Evolutionary conservation across 1,140 invertebrate species (phyloP), one percentile per base, ranked within the genome.

Genomic region (Glossosoma conforme): DNA sequence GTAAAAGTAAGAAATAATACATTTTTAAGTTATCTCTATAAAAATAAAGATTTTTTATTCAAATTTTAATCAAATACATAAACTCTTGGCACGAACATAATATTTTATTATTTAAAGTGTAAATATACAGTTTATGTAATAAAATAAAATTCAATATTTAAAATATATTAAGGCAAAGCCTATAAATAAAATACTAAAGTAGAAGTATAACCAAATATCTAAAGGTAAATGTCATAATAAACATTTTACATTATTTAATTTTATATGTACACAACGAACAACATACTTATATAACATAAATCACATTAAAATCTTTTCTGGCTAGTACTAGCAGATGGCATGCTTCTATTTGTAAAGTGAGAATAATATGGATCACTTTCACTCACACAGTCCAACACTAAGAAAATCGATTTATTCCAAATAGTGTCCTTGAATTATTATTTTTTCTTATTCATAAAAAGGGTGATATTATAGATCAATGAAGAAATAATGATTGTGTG

Each of bases 41-140:
- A n/a, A n/a, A n/a, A n/a, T n/a, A n/a, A n/a, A n/a, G n/a, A n/a
- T n/a, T n/a, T n/a, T n/a, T n/a, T n/a, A n/a, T n/a, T n/a, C 6
- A 28, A 28, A 28, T 28, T 28, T 28, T 28, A 44, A 44, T 15
- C 8, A 37, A 47, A 47, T 13, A 10, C 9, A 4, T 10, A 4
- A 25, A 15, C 40, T 30, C 1, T 54, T 54, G 52, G 45, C 45
- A 54, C 52, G 35, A 44, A 53, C 37, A 33, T 50, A 55, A 51
- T 56, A 52, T 48, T 56, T 56, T 56, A 56, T 56, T 56, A 25
- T 45, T 38, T 54, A 20, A 56, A 46, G 42, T 45, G 42, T 36
- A 53, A 56, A 56, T 46, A 56, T 36, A 42, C 38, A 47, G 30
- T 40, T 40, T 40, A 25, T 24, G n/a, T 52, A 46, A 52, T 56